Conservation (phyloP, 2,113 vertebrate genomes). For the Hemichromis elongatus region DNA sequence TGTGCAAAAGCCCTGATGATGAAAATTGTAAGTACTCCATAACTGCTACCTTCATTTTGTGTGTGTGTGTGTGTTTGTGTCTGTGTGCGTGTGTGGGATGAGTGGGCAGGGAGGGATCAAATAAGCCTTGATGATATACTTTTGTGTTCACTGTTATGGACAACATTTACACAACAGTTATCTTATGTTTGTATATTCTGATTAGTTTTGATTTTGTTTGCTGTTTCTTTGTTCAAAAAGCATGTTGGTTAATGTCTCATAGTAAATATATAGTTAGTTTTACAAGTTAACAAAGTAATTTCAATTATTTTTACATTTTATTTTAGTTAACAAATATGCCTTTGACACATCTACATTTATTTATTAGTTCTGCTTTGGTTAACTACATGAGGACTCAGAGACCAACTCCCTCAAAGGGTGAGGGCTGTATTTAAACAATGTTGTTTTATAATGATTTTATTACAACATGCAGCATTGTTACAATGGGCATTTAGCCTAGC, state of each 20-base stretch:
- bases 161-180: not conserved
- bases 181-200: not conserved
- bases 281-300: not conserved
- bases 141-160: not conserved
- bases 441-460: not conserved
- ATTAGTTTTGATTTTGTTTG: not conserved
- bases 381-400: not conserved
- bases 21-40: not conserved
- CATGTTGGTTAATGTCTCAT: not conserved
- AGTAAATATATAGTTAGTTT: not conserved
- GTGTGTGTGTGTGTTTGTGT: not conserved
- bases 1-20: not conserved
- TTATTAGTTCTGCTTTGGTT: not conserved
- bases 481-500: not conserved
- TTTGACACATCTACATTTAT: not conserved
- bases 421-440: not conserved
- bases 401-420: not conserved
- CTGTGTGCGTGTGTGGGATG: not conserved
- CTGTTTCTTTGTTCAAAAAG: not conserved
- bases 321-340: not conserved
- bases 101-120: not conserved
- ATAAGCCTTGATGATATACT: not conserved
- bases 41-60: not conserved
- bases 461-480: not conserved
- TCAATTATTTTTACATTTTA: not conserved